Evolutionary conservation across 2,797 vertebrate species (phyloP), one percentile per base, ranked within the genome.

Genomic region (Kryptolebias ocellatus): DNA sequence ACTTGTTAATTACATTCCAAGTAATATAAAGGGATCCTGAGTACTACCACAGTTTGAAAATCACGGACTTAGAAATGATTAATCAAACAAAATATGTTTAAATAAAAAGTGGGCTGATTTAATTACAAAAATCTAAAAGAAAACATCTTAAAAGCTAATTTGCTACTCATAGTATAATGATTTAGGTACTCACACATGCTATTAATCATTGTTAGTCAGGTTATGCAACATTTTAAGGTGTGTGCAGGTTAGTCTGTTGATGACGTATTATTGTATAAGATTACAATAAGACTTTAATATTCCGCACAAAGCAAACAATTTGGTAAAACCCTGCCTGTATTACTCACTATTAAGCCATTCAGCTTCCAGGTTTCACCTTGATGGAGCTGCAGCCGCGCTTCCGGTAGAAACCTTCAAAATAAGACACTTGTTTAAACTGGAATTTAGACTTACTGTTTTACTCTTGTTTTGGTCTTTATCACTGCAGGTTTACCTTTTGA

Each of bases 381-480:
- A 0, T 4, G 24, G 20, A 24, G 20, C 20, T 24, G 20, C 20
- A 24, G 20, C 20, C 20, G 5, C 2, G 0, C 46, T 67, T 84
- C 85, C 64, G 66, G 50, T 59, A 17, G 15, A 16, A 4, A 71
- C 37, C 9, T 68, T 34, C 70, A 75, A 63, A 78, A 31, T 82
- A 82, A 82, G 24, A 49, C 6, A 8, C 5, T 5, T 6, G n/a
- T 4, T 15, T 14, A 15, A 24, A 24, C 20, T 24, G 20, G 20
- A 24, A 24, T 34, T 34, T 34, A 34, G 7, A 34, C 31, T 7
- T 34, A 34, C 7, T 34, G 31, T 34, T 34, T 12, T 39, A 10
- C 37, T 39, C 7, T 10, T 39, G 1, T 10, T 39, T 39, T 39
- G 8, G 37, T 39, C 8, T 10, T 39, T 39, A 10, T 39, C 10